Evolutionary conservation across 2,888 invertebrate genomes (phyloP).

Genomic region (Acleris literana): DNA sequence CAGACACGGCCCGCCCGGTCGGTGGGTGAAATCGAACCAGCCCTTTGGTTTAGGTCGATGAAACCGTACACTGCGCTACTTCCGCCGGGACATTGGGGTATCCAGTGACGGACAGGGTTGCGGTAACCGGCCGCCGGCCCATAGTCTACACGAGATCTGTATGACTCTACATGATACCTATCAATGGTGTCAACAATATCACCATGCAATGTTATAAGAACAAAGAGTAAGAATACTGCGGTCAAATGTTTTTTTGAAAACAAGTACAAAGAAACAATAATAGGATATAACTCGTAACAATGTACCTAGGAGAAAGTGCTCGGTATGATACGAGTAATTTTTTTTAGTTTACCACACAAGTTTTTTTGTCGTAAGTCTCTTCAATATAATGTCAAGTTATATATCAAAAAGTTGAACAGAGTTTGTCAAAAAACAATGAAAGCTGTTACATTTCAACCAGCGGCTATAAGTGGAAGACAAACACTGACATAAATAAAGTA

Average conservation of each 20-base stretch:
- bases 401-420: too few relatives aligned
- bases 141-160: conserved; percentile 13
- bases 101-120: conserved; percentile 20
- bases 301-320: too few relatives aligned
- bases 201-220: neutral
- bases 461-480: neutral
- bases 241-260: too few relatives aligned
- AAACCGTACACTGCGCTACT: conserved; percentile 77
- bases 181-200: neutral
- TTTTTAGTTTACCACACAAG: too few relatives aligned
- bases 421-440: neutral
- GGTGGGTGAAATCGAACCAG: conserved; percentile 69
- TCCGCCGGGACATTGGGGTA: conserved; percentile 23
- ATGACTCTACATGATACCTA: neutral
- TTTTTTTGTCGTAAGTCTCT: too few relatives aligned
- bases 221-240: too few relatives aligned
- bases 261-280: too few relatives aligned
- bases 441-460: neutral
- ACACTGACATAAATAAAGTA: neutral
- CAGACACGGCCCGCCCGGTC: conserved; percentile 64
- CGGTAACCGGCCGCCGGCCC: conserved; percentile 10
- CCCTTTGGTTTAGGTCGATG: conserved; percentile 67
- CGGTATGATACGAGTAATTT: too few relatives aligned
- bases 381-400: too few relatives aligned
- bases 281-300: too few relatives aligned